Percentiles rank a stretch among this genome's conserved stretches.
phyloP scores from a whole-genome alignment of 1,140 invertebrate species.

The Antheraea pernyi region DNA sequence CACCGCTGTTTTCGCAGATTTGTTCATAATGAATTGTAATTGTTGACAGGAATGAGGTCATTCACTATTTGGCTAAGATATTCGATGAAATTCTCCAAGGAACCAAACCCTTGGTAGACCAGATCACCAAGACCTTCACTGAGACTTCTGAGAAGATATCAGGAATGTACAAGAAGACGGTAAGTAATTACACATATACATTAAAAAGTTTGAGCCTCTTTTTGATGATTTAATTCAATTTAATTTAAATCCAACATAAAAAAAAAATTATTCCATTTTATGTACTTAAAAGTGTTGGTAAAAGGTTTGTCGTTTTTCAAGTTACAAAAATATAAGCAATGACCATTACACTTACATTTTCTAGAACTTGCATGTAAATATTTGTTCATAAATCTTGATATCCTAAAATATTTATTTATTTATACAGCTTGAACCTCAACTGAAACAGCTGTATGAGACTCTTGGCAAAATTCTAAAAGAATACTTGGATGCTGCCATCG shows the following conservation, averaged over 20 bases:
- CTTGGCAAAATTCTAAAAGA: constrained; percentile 59
- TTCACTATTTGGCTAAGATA: constrained; percentile 71
- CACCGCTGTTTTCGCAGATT: too few species aligned
- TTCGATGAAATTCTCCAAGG: constrained; percentile 72
- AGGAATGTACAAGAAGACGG: constrained; percentile 55
- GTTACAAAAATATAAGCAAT: too few species aligned
- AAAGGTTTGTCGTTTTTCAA: too few species aligned
- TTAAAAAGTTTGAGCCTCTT: too few species aligned
- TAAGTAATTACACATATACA: constrained; percentile 16
- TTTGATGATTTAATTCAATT: too few species aligned
- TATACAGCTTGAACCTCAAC: constrained; percentile 74
- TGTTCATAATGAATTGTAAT: not conserved
- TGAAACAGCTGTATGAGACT: constrained; percentile 80
- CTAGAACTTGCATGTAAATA: too few species aligned
- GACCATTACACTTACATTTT: too few species aligned
- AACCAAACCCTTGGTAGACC: constrained; percentile 67
- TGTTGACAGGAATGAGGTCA: constrained; percentile 69
- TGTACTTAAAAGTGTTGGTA: too few species aligned
- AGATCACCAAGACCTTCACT: constrained; percentile 71
- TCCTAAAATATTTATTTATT: too few species aligned
- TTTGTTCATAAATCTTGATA: too few species aligned
- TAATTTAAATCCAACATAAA: too few species aligned
- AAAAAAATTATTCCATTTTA: too few species aligned
- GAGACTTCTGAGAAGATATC: constrained; percentile 53
- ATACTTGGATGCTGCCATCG: constrained; percentile 71